Evolutionary conservation across 92 coral and sea anemone genomes (phyloP), one percentile per base, ranked within the genome.

Genomic region (Bergia sp.): DNA sequence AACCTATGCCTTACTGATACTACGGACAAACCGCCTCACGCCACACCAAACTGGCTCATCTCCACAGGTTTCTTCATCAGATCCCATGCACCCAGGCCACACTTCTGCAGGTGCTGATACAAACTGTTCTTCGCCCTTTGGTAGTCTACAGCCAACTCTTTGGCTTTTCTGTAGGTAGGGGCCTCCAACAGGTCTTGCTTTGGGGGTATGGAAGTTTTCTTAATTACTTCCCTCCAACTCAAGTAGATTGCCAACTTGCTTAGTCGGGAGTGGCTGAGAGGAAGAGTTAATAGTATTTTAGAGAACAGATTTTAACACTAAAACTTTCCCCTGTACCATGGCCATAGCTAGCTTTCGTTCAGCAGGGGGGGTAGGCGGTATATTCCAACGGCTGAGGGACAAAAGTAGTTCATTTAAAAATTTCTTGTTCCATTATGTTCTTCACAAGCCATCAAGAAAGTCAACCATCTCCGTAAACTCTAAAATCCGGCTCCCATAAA

Each of bases 31-130:
- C n/a, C 43, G 2, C 37, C 39, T 44, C 78, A 84, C 64, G 16
- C 65, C 0, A 21, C 39, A 36, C 79, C 67, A 85, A 95, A 95
- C 87, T 90, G 94, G 64, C 86, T 86, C 89, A 95, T 80, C 65
- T 96, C 98, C 4, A 90, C 91, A 1, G 98, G 98, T 91, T 96
- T 96, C 77, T 96, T 95, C 98, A 96, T 96, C 77, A 94, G 86
- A 13, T 93, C 93, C 98, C 98, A 96, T 4, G 95, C 73, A 16
- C 98, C 98, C 40, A 90, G 91, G 12, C 93, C 94, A 20, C 67
- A 86, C 0, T 84, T 90, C 39, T 89, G 79, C 23, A 96, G 85
- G 38, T 94, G 98, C 43, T 91, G 90, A 84, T 85, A 93, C 10
- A 96, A 85, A 45, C 80, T 89, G 55, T 79, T 73, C 94, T 94